Conservation (phyloP, 2,113 vertebrate species). For the Sceloporus undulatus region DNA sequence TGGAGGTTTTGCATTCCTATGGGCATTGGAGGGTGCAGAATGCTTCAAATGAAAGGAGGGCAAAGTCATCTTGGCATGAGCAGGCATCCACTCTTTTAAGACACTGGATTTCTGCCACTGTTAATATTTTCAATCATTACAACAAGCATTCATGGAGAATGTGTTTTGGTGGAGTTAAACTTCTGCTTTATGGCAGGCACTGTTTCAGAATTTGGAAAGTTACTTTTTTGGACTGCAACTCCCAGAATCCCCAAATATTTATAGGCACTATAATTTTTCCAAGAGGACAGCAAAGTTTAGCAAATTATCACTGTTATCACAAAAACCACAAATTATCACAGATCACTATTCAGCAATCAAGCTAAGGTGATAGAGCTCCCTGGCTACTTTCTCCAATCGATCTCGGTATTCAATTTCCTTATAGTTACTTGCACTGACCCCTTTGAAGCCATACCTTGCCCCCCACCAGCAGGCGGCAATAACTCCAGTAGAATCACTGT, state of each 20-base stretch:
- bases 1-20: too few relatives aligned
- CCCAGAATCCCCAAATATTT: too few relatives aligned
- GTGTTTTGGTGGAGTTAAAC: background rate
- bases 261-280: too few relatives aligned
- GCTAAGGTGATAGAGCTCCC: slow-evolving; percentile 70
- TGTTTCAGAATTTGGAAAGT: too few relatives aligned
- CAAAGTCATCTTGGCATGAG: background rate
- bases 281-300: too few relatives aligned
- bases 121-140: background rate
- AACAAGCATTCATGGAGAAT: background rate
- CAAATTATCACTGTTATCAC: too few relatives aligned
- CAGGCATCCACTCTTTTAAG: too few relatives aligned
- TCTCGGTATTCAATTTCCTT: slow-evolving; percentile 79
- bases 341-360: background rate
- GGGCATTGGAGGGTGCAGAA: background rate
- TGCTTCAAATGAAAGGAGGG: too few relatives aligned
- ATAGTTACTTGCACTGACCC: slow-evolving; percentile 75
- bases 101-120: background rate
- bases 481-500: slow-evolving; percentile 82
- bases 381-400: slow-evolving; percentile 75
- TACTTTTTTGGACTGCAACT: too few relatives aligned
- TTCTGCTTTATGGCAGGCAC: background rate
- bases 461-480: slow-evolving; percentile 87
- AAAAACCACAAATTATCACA: too few relatives aligned
- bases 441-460: slow-evolving; percentile 76